Percentiles rank a stretch among this genome's conserved stretches.
Evolutionary conservation across 2,113 vertebrate genomes (phyloP).

Genomic region (Larimichthys crocea): DNA sequence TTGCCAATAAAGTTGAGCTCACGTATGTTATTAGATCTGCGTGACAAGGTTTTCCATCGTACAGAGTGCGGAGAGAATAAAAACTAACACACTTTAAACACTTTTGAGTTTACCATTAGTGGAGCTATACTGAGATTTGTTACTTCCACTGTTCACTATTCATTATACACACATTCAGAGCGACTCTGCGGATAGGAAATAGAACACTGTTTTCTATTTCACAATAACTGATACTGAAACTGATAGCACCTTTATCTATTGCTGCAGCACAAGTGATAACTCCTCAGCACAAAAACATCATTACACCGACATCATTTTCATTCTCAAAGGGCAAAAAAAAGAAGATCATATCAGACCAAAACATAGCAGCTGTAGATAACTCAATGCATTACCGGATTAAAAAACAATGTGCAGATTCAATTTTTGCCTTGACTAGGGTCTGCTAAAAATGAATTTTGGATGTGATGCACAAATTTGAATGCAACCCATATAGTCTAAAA

Average conservation of each 20-base stretch:
- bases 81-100: neutral
- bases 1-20: slow-evolving; percentile 27
- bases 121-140: neutral
- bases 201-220: no score
- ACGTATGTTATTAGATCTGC: slow-evolving; percentile 21
- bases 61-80: neutral
- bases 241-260: neutral
- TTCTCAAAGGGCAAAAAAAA: neutral
- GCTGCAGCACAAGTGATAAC: neutral
- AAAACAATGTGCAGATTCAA: neutral
- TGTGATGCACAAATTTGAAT: neutral
- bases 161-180: no score
- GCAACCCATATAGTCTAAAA: neutral
- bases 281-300: neutral
- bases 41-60: neutral
- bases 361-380: neutral
- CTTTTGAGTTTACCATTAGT: neutral
- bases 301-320: neutral
- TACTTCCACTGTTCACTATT: neutral
- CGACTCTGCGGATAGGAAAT: no score
- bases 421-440: no score
- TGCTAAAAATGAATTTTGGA: neutral
- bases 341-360: neutral
- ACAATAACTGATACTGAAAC: neutral
- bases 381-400: neutral